phyloP scores from a whole-genome alignment of 2,888 invertebrate genomes.

The Nymphalis c-album region DNA sequence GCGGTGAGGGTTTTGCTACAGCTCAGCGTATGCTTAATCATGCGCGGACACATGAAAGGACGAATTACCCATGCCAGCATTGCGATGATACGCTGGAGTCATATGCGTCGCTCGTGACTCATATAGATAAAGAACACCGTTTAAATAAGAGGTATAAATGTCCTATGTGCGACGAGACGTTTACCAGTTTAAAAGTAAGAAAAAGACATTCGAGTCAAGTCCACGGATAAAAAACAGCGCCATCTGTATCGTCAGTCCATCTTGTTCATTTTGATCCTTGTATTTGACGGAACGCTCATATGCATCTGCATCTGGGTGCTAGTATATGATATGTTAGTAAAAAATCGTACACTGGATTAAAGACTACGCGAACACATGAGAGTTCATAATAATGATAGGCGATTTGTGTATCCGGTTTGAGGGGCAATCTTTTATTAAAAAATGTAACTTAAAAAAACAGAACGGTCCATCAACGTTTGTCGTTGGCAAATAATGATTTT shows the following conservation, averaged over 20 bases:
- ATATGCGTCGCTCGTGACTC: constrained; percentile 63
- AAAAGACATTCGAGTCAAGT: constrained; percentile 66
- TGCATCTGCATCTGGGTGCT: constrained; percentile 73
- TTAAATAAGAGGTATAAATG: constrained; percentile 73
- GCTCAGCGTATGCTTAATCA: constrained; percentile 71
- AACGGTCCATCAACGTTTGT: constrained; percentile 70
- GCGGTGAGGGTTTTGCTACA: constrained; percentile 71
- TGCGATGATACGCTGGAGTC: constrained; percentile 63
- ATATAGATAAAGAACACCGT: constrained; percentile 65
- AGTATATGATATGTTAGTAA: constrained; percentile 80
- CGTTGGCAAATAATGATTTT: too few species aligned
- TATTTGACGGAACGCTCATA: constrained; percentile 69
- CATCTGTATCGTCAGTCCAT: constrained; percentile 70
- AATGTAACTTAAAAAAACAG: constrained; percentile 72
- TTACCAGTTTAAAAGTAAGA: constrained; percentile 69
- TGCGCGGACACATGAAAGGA: constrained; percentile 64
- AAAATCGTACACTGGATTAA: constrained; percentile 72
- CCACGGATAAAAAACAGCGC: constrained; percentile 68
- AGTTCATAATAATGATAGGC: constrained; percentile 71
- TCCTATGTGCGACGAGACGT: constrained; percentile 73
- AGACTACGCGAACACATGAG: constrained; percentile 76
- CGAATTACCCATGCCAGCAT: constrained; percentile 68
- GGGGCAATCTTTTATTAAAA: constrained; percentile 73
- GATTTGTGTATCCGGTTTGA: constrained; percentile 68
- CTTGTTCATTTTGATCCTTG: constrained; percentile 70